These are phyloP conservation scores for Eumeta japonica DNA, from an alignment of 1,140 invertebrate species.

Conservation along the genomic window DNA sequence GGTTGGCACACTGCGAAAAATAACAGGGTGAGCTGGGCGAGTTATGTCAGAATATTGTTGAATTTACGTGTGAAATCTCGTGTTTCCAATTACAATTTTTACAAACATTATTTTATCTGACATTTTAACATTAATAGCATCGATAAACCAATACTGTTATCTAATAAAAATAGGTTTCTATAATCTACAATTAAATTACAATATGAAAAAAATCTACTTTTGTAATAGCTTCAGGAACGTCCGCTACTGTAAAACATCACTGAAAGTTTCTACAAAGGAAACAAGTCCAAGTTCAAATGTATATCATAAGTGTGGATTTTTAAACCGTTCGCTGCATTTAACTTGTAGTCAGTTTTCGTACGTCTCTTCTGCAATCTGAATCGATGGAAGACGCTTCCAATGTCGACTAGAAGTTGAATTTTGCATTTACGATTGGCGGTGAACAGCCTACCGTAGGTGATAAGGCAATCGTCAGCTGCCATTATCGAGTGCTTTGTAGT, in stretches of 20 bases:
- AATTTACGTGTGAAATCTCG: neutral
- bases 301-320: neutral
- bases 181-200: neutral
- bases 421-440: neutral
- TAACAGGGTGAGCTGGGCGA: neutral
- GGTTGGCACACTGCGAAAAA: too few relatives aligned
- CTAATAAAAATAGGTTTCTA: neutral
- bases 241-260: too few relatives aligned
- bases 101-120: neutral
- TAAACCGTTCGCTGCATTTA: neutral
- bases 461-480: neutral
- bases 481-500: neutral
- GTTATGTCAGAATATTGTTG: slow-evolving; percentile 3
- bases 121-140: neutral
- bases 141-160: neutral
- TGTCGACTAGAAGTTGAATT: neutral
- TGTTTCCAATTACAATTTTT: neutral
- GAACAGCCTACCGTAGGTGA: neutral
- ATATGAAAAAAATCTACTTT: too few relatives aligned
- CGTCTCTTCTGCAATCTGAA: neutral
- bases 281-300: neutral
- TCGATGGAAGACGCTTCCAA: neutral
- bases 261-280: slow-evolving; percentile 1
- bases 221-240: neutral
- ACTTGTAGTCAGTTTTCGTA: neutral